Base-by-base conservation (phyloP, 2,888 invertebrate genomes). In the Pomacea canaliculata region DNA sequence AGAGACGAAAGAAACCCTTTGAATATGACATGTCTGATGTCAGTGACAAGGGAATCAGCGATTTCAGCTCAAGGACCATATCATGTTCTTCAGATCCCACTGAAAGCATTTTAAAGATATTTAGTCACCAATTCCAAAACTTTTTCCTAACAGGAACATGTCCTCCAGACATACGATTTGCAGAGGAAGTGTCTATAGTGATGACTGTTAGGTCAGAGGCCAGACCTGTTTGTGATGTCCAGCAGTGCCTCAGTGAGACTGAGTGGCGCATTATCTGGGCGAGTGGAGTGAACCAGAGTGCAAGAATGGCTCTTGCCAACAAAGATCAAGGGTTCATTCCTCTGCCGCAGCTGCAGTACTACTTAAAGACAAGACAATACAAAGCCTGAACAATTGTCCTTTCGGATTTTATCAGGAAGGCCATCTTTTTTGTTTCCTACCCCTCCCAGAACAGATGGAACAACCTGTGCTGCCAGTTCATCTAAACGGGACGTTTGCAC, bases 401-500 rank as follows among this genome's bases (percentile, higher is more conserved):
- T 70, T 51, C 51, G 83, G 83, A 27, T 85, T 85, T 74, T 85
- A 82, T 74, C 71, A 67, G 23, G 71, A 65, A 10, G 82, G 84
- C 12, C 83, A 83, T 71, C 73, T 83, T 8, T 85, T 83, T 75
- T 84, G 81, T 62, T 84, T 80, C 59, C 77, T 84, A n/a, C 89
- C 89, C 0, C 80, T 89, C 13, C 88, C 89, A 37, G 80, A 88
- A 23, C 75, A 56, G 18, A 70, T 70, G 59, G 60, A 13, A 51
- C 56, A 78, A 23, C 83, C 83, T 48, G 78, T 80, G 1, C 83
- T 89, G 59, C 85, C 85, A 3, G 82, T 89, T 37, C 88, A 89
- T 76, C 78, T 90, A 10, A 90, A 89, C 76, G 88, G 85, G 0
- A 82, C 85, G 10, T 90, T 90, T 81, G 82, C 87, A 9, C 83